Base-by-base conservation (phyloP, 2,888 invertebrate species). In the Platypus cylindrus region DNA sequence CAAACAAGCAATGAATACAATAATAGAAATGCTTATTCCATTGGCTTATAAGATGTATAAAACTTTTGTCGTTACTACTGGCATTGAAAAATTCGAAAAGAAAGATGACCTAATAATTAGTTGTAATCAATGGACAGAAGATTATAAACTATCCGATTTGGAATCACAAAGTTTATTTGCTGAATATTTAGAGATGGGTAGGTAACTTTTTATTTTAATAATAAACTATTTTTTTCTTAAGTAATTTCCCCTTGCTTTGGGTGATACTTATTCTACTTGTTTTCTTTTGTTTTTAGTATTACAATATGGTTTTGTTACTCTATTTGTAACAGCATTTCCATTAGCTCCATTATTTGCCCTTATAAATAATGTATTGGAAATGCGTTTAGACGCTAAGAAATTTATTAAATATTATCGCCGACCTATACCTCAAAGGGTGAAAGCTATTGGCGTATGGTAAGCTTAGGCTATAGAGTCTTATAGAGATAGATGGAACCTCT, bases 141-240 rank as follows among this genome's bases (percentile, higher is more conserved):
- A 85, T 59, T 80, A 73, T 50, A 70, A 74, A 52, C 60, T 85
- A 36, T 59, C 70, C 17, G 69, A 73, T 28, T 70, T 73, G 54
- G 66, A 74, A 34, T 71, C 73, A 13, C 67, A 73, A 40, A 78
- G 78, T 18, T 64, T 89, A 26, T 86, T 84, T 59, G 70, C 73
- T 29, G 86, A 87, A 59, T 87, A 87, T 62, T 65, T 87, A 34
- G 86, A 87, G 69, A 86, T 89, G 84, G 75, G 82, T 81, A 56
- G 59, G 65, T 52, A 23, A n/a, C n/a, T n/a, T 3, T n/a, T n/a
- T n/a, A n/a, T n/a, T n/a, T n/a, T n/a, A n/a, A n/a, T n/a, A n/a
- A n/a, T n/a, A n/a, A n/a, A n/a, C n/a, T n/a, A n/a, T n/a, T n/a
- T n/a, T n/a, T n/a, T n/a, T n/a, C n/a, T n/a, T n/a, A n/a, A n/a